Conservation (phyloP, 2,113 vertebrate species). For the Xiphophorus maculatus region DNA sequence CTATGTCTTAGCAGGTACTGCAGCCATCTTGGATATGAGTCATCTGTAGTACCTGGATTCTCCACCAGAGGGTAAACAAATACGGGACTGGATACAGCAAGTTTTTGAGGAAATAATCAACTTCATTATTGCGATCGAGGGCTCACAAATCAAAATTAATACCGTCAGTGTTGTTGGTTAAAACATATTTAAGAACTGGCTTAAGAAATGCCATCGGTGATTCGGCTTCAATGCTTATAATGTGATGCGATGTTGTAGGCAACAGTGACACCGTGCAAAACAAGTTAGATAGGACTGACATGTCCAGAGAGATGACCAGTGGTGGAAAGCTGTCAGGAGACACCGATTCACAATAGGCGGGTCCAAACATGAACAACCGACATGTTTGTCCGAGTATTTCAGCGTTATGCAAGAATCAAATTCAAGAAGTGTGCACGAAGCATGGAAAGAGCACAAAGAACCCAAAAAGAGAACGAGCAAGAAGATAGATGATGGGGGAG, state of each 20-base stretch:
- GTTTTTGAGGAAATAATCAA: neutral
- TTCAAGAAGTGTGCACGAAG: conserved; percentile 23
- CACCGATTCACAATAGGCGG: conserved; percentile 35
- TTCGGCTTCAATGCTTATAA: conserved; percentile 40
- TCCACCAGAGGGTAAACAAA: neutral
- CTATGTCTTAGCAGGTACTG: neutral
- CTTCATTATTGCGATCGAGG: neutral
- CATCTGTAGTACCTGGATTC: neutral
- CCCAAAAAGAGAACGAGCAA: conserved; percentile 38
- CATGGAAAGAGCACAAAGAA: conserved; percentile 55
- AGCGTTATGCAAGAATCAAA: conserved; percentile 42
- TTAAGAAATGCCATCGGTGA: neutral
- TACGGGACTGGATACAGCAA: neutral
- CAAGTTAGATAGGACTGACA: conserved; percentile 52
- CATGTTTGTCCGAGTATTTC: conserved; percentile 12
- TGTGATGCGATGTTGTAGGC: conserved; percentile 59
- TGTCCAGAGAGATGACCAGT: conserved; percentile 39
- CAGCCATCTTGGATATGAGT: neutral
- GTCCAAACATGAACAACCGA: conserved; percentile 34
- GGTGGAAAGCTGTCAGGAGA: conserved; percentile 40
- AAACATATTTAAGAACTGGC: neutral
- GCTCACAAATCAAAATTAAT: neutral
- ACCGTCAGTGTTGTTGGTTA: neutral
- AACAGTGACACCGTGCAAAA: conserved; percentile 28
- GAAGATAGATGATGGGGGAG: conserved; percentile 52